Percentiles rank a stretch among this genome's conserved stretches.
Conservation (phyloP, 2,113 vertebrate species). For the Xenopus borealis region DNA sequence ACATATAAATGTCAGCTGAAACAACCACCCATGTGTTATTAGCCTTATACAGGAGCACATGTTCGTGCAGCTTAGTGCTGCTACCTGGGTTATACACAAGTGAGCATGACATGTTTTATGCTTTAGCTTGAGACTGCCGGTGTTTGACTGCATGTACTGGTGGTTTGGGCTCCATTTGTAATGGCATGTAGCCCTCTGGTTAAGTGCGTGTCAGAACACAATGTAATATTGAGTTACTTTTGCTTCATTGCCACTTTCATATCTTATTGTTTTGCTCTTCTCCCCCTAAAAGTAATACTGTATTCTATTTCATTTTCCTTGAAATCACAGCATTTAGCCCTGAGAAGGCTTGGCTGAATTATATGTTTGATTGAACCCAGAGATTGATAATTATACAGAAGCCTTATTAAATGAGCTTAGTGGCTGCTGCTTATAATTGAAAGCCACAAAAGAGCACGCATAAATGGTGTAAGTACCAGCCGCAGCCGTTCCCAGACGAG, state of each 20-base stretch:
- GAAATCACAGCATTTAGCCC: not conserved
- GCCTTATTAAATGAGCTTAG: not conserved
- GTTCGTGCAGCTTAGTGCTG: too few relatives aligned
- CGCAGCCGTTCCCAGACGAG: constrained; percentile 67
- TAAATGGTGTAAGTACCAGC: constrained; percentile 61
- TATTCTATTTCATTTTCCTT: not conserved
- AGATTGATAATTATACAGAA: constrained; percentile 30
- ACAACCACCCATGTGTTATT: too few relatives aligned
- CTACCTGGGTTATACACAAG: too few relatives aligned
- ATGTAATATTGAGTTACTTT: not conserved
- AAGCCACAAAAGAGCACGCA: constrained; percentile 44
- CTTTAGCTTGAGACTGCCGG: too few relatives aligned
- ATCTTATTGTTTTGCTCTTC: not conserved
- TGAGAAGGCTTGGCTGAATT: constrained; percentile 1
- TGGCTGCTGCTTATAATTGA: not conserved
- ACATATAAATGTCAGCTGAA: too few relatives aligned
- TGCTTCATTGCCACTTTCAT: not conserved
- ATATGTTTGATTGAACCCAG: constrained; percentile 25
- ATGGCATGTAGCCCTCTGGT: too few relatives aligned
- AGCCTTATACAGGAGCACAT: too few relatives aligned
- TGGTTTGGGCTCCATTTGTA: too few relatives aligned
- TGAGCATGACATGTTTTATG: too few relatives aligned
- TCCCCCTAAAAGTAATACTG: not conserved
- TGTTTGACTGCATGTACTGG: too few relatives aligned
- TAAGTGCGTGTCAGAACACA: too few relatives aligned